These are phyloP conservation scores for Spodoptera litura DNA, from an alignment of 1,140 invertebrate species.

Conservation along the genomic window DNA sequence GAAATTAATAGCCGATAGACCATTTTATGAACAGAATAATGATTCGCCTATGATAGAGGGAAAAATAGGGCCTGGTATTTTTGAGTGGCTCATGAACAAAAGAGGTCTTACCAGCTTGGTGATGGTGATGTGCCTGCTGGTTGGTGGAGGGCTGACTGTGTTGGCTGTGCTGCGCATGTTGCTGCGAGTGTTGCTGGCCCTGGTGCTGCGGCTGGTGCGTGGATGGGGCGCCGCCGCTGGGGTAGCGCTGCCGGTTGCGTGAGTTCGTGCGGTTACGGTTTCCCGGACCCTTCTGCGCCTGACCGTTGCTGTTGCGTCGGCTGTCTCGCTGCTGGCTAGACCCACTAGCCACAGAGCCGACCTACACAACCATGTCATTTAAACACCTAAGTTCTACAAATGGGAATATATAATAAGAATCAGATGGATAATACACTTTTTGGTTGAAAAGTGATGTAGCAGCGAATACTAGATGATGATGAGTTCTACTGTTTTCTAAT, in stretches of 20 bases:
- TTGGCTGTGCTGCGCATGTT: conserved; percentile 77
- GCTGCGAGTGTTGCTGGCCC: conserved; percentile 67
- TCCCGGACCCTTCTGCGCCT: conserved; percentile 52
- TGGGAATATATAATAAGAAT: background rate
- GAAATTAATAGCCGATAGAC: too few species aligned
- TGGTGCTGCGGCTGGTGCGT: conserved; percentile 73
- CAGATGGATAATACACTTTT: too few species aligned
- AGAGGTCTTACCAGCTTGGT: conserved; percentile 61
- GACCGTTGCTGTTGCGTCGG: conserved; percentile 58
- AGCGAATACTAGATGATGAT: too few species aligned
- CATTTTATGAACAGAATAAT: too few species aligned
- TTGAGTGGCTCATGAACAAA: too few species aligned
- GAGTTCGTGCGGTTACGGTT: conserved; percentile 67
- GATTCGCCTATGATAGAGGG: too few species aligned
- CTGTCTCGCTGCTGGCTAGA: conserved; percentile 70
- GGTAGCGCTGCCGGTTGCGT: conserved; percentile 74
- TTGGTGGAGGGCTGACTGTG: conserved; percentile 65
- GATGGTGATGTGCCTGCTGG: conserved; percentile 53
- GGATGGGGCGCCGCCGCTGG: conserved; percentile 71
- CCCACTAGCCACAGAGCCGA: conserved; percentile 61
- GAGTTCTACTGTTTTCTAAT: too few species aligned
- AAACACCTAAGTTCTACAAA: background rate
- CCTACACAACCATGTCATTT: conserved; percentile 48
- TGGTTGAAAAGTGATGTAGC: too few species aligned
- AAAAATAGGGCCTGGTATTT: too few species aligned